Evolutionary conservation across 2,888 invertebrate genomes (phyloP).

Genomic region (Meliscaeva auricollis): DNA sequence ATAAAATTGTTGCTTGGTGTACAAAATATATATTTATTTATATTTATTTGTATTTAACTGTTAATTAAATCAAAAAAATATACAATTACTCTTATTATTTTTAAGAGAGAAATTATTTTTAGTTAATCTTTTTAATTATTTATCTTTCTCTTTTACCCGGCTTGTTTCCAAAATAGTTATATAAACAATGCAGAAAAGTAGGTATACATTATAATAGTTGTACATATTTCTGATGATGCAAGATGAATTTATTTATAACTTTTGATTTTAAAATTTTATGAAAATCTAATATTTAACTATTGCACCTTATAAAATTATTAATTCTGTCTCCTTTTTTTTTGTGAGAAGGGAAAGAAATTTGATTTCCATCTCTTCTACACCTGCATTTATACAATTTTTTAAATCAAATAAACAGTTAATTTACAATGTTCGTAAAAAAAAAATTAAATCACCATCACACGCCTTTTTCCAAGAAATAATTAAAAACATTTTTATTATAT

Average conservation of each 20-base stretch:
- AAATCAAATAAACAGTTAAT: constrained; percentile 46
- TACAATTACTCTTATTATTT: constrained; percentile 5
- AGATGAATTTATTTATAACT: constrained; percentile 9
- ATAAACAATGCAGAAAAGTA: neutral
- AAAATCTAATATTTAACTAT: no score
- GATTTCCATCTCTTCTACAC: constrained; percentile 37
- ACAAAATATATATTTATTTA: constrained; percentile 37
- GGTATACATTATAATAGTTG: no score
- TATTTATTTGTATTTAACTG: constrained; percentile 33
- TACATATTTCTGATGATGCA: constrained; percentile 22
- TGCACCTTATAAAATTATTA: no score
- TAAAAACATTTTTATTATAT: neutral
- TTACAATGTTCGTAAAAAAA: constrained; percentile 50
- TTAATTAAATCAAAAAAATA: constrained; percentile 16
- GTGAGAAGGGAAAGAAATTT: constrained; percentile 46
- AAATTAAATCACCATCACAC: constrained; percentile 71
- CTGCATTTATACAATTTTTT: constrained; percentile 19
- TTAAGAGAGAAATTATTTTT: constrained; percentile 5
- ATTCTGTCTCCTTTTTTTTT: no score
- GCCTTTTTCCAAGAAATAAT: constrained; percentile 66
- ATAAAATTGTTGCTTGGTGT: constrained; percentile 4
- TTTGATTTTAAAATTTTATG: constrained; percentile 5
- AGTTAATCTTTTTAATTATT: neutral
- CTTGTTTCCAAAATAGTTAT: constrained; percentile 8
- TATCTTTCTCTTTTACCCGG: constrained; percentile 9